Evolutionary conservation across 2,113 vertebrate species (phyloP), one percentile per base, ranked within the genome.

Genomic region (Festucalex cinctus): DNA sequence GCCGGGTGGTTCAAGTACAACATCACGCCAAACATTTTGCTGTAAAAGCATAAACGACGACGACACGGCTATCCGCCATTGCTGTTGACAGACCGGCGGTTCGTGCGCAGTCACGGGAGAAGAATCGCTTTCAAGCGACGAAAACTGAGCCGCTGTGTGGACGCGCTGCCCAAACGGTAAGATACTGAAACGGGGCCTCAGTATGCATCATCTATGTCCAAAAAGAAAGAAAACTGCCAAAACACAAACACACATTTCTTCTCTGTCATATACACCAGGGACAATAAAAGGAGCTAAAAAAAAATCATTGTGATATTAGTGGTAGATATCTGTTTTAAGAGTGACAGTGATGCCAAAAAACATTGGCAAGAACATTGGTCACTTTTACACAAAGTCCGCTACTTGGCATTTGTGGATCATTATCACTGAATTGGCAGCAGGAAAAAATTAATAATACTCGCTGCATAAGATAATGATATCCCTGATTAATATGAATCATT

Each of bases 231-330:
- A 43, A 51, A 41, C 6, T 6, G 24, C 13, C 20, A 35, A 35
- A 19, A 35, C 20, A 61, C 8, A 63, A 63, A 76, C 51, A 73
- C 32, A 4, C 35, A 26, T 80, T 70, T 63, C 9, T 37, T 41
- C 14, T 14, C 53, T 56, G 24, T 41, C 36, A 24, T 24, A 14
- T 14, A 22, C 20, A 14, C 13, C 12, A 41, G n/a, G 22, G n/a
- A 61, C 37, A 22, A n/a, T 35, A 12, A 37, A 60, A 37, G 6
- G 19, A 39, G 13, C 51, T 24, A 26, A 10, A 26, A 22, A 6
- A 32, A 57, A 57, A 57, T 5, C 14, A 28, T 26, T 43, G 24
- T 22, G 26, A 16, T 24, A 26, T 26, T 43, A 24, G 9, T 43
- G 37, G 5, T 43, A 26, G 37, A 26, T 60, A 20, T 39, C 16